Conservation (phyloP, 2,888 invertebrate species). For the Flexamia atlantica region DNA sequence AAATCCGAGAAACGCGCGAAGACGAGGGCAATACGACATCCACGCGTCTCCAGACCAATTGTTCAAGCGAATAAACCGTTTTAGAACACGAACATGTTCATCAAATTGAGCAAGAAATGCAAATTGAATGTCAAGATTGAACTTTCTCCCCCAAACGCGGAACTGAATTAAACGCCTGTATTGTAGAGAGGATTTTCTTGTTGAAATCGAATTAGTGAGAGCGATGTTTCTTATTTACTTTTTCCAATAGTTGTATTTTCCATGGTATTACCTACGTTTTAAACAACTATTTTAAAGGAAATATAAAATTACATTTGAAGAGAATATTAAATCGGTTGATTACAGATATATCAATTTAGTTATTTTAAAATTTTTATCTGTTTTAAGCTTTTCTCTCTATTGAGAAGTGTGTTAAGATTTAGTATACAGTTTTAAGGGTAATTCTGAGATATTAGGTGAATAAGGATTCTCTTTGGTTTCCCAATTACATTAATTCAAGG, state of each 20-base stretch:
- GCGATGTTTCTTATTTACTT: neutral
- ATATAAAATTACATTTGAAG: too few species aligned
- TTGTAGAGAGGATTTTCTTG: neutral
- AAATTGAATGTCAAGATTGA: conserved; percentile 26
- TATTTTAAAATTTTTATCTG: too few species aligned
- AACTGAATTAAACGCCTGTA: conserved; percentile 23
- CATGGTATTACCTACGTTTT: too few species aligned
- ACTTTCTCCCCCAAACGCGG: conserved; percentile 6
- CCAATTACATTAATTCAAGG: too few species aligned
- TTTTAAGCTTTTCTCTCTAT: too few species aligned
- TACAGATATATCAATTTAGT: too few species aligned
- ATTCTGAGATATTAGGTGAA: too few species aligned
- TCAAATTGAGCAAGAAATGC: conserved; percentile 26
- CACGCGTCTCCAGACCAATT: conserved; percentile 12
- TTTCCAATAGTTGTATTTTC: neutral
- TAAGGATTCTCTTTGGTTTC: too few species aligned
- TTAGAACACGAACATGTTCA: conserved; percentile 26
- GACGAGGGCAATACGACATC: neutral
- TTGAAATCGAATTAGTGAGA: conserved; percentile 9
- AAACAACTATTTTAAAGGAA: too few species aligned
- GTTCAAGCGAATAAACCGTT: conserved; percentile 20
- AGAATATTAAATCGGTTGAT: too few species aligned
- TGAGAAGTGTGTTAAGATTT: too few species aligned
- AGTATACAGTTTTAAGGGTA: too few species aligned
- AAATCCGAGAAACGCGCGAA: neutral